These are phyloP conservation scores for Dromaius novaehollandiae DNA, from an alignment of 2,113 vertebrate genomes.

Conservation along the genomic window DNA sequence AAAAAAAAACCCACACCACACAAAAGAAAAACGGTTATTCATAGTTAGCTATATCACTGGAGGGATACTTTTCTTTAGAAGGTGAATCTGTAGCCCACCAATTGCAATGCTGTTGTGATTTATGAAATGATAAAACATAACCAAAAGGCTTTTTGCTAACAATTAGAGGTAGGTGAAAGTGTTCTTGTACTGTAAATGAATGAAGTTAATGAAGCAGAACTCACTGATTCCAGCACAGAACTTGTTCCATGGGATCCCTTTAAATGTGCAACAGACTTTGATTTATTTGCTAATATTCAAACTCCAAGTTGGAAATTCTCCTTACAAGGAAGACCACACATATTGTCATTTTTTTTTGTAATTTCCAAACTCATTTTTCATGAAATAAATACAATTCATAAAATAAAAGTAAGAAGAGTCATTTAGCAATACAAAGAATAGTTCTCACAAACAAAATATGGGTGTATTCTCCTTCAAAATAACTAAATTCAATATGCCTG, in stretches of 20 bases:
- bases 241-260: neutral
- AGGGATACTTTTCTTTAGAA: neutral
- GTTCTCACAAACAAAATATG: neutral
- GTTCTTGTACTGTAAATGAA: slow-evolving; percentile 1
- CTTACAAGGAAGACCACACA: neutral
- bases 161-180: slow-evolving; percentile 19
- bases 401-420: neutral
- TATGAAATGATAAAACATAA: slow-evolving; percentile 14
- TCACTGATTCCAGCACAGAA: neutral
- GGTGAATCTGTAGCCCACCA: neutral
- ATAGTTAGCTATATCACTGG: neutral
- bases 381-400: neutral
- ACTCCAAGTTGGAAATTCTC: neutral
- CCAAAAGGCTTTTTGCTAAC: neutral
- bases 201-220: slow-evolving; percentile 31
- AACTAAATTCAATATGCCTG: neutral
- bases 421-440: neutral
- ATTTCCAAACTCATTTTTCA: neutral
- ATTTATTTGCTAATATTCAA: neutral
- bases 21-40: neutral
- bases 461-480: neutral
- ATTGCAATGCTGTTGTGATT: neutral
- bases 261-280: neutral
- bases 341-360: neutral
- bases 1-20: neutral